Conservation (phyloP, 1,140 invertebrate genomes). For the Zaprionus tsacasi region DNA sequence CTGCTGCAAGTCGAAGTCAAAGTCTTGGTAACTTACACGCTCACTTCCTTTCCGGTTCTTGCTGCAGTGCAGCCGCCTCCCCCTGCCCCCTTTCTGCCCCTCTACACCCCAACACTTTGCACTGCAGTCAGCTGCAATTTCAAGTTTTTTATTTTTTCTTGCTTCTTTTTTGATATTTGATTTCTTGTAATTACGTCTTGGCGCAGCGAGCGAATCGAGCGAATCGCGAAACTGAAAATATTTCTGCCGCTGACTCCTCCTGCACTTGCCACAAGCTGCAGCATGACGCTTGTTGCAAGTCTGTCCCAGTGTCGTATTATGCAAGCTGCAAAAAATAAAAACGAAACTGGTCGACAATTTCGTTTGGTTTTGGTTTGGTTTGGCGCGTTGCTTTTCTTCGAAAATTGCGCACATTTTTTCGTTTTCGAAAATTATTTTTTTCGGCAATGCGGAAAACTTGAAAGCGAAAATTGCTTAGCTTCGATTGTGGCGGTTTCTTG, state of each 20-base stretch:
- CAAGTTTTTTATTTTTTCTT: conserved; percentile 53
- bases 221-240: conserved; percentile 74
- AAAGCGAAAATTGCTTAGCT: conserved; percentile 60
- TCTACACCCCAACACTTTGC: background rate
- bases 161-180: conserved; percentile 56
- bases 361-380: conserved; percentile 10
- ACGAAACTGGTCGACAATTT: conserved; percentile 63
- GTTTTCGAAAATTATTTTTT: conserved; percentile 37
- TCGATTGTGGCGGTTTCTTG: conserved; percentile 28
- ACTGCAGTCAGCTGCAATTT: conserved; percentile 76
- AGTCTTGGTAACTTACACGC: conserved; percentile 78
- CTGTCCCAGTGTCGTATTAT: conserved; percentile 49
- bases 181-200: conserved; percentile 70
- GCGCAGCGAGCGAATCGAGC: conserved; percentile 60
- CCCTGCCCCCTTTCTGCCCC: background rate
- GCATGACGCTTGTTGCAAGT: conserved; percentile 24
- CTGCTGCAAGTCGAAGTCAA: conserved; percentile 55
- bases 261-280: conserved; percentile 51
- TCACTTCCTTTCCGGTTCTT: conserved; percentile 82
- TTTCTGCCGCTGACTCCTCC: conserved; percentile 52
- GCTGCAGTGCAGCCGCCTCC: conserved; percentile 47
- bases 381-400: conserved; percentile 1
- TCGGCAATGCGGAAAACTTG: conserved; percentile 62
- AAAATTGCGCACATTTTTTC: conserved; percentile 59
- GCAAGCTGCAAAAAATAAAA: conserved; percentile 57